Conservation (phyloP, 2,888 invertebrate genomes). For the Tetragonisca angustula region DNA sequence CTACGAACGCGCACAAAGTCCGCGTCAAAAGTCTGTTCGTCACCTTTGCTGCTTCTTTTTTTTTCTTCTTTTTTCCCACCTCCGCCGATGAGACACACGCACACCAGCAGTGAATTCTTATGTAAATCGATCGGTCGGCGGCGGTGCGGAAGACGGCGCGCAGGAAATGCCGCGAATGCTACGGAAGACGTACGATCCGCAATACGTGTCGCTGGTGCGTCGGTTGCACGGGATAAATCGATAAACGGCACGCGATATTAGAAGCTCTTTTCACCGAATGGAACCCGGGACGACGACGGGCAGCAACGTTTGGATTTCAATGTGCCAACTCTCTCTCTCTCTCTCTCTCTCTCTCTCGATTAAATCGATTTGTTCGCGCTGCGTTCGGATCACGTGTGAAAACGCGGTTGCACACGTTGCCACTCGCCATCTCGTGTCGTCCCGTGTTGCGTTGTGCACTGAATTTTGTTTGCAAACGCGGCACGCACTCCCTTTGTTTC, state of each 20-base stretch:
- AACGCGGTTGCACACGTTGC: not conserved
- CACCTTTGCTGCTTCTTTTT: constrained; percentile 14
- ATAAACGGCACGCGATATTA: constrained; percentile 48
- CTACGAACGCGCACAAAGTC: too few species aligned
- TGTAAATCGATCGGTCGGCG: constrained; percentile 52
- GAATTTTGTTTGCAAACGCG: constrained; percentile 2
- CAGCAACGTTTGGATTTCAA: constrained; percentile 42
- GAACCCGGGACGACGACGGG: constrained; percentile 9
- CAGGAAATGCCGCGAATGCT: constrained; percentile 50
- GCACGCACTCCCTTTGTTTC: not conserved
- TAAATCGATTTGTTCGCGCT: constrained; percentile 45
- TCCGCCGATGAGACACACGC: not conserved
- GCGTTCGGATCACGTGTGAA: not conserved
- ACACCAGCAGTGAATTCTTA: constrained; percentile 48
- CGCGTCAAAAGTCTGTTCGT: too few species aligned
- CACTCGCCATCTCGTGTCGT: not conserved
- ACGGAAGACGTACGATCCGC: constrained; percentile 34
- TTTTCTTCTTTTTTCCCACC: not conserved
- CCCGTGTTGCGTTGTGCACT: too few species aligned
- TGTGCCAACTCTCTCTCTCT: not conserved
- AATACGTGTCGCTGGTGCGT: constrained; percentile 47
- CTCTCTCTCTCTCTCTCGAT: not conserved
- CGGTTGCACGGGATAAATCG: constrained; percentile 49
- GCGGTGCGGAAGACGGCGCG: constrained; percentile 13
- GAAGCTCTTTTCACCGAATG: constrained; percentile 37